Conservation (phyloP, 2,797 vertebrate species). For the Phalanger gymnotis region DNA sequence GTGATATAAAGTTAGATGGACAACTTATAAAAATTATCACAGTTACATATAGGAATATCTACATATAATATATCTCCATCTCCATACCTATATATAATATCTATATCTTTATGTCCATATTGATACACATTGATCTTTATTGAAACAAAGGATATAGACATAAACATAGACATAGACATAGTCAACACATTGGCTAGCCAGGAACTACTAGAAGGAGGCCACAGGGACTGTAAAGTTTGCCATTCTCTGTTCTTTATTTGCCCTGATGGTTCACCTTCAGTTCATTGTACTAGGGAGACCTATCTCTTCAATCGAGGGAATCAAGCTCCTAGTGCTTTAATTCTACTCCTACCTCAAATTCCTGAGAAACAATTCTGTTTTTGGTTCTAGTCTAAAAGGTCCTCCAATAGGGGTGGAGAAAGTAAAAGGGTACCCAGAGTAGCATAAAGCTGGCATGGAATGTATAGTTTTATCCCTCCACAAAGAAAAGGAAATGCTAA, state of each 20-base stretch:
- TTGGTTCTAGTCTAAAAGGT: not conserved
- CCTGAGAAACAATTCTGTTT: not conserved
- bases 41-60: not conserved
- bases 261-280: not conserved
- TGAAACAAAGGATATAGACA: not conserved
- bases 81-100: not conserved
- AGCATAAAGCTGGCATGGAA: not conserved
- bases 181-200: not conserved
- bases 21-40: not conserved
- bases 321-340: not conserved
- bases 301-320: not conserved
- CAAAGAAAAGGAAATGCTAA: not conserved
- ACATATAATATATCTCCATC: not conserved
- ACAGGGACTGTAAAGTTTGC: not conserved
- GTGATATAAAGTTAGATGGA: not conserved
- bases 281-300: not conserved
- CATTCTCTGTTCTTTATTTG: not conserved
- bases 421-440: not conserved
- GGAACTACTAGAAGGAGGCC: not conserved
- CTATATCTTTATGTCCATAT: not conserved
- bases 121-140: not conserved
- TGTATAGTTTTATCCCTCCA: not conserved
- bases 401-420: not conserved
- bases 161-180: not conserved
- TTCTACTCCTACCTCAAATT: not conserved